Base-by-base conservation (phyloP, 2,888 invertebrate genomes). In the Tetrapedia diversipes region DNA sequence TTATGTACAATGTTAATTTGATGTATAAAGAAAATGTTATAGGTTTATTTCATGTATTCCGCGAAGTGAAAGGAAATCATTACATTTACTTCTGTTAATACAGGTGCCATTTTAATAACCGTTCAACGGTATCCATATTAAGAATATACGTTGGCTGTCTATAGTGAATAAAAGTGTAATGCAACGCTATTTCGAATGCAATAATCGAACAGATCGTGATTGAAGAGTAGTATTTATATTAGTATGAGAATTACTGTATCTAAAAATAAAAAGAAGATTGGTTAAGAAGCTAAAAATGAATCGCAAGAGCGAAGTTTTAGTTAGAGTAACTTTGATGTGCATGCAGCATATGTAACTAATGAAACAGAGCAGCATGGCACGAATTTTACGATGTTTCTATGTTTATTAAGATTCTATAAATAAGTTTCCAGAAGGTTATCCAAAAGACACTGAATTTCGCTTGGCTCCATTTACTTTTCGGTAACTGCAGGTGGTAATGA, bases 351-450 rank as follows among this genome's bases (percentile, higher is more conserved):
- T 45, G 4, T 22, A 45, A 43, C 43, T 45, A 43, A 43, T 32
- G 43, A 43, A 32, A 60, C 59, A 43, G 59, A 11, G 37, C 43
- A 29, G 43, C 29, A 14, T 32, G 59, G 14, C 43, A 45, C 29
- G 4, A 45, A 34, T 45, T 61, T 45, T 61, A 61, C 45, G 32
- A 61, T 22, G 32, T 19, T 59, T 59, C 29, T 29, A 43, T 29
- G 59, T 61, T 47, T 61, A 61, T 61, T 61, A 47, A 45, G 24
- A 22, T 47, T 61, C 60, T 43, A 47, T 34, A 4, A 32, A 61
- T 61, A 61, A 32, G 22, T 32, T 45, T 16, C 22, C 45, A n/a
- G 45, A 14, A 60, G 45, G 45, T 45, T 45, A 29, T 43, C 45
- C 8, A 22, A 60, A n/a, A 45, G 45, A 16, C 16, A 45, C 19